Evolutionary conservation across 1,140 invertebrate genomes (phyloP).

Genomic region (Drosophila lowei): DNA sequence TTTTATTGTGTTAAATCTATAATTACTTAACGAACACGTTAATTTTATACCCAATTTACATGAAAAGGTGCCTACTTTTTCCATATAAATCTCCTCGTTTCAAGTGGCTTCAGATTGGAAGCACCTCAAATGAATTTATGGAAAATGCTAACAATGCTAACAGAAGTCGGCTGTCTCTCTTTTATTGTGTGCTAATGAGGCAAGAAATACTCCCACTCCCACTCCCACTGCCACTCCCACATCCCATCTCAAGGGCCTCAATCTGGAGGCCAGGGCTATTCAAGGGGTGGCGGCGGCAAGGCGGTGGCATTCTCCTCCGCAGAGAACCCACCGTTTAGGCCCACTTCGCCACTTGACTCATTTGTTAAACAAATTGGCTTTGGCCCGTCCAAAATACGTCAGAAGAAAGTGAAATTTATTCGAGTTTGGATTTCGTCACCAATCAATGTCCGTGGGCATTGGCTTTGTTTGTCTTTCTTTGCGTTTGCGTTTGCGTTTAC

Average conservation of each 20-base stretch:
- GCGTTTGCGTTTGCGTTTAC: slow-evolving; percentile 1
- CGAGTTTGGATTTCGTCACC: slow-evolving; percentile 56
- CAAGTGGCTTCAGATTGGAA: slow-evolving; percentile 27
- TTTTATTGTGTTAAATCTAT: slow-evolving; percentile 10
- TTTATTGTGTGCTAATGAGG: slow-evolving; percentile 78
- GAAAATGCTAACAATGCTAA: slow-evolving; percentile 61
- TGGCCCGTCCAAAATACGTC: slow-evolving; percentile 34
- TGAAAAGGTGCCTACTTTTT: not conserved
- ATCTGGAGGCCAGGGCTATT: not conserved
- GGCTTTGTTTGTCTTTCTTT: slow-evolving; percentile 3
- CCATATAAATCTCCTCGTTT: slow-evolving; percentile 28
- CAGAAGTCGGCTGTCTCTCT: slow-evolving; percentile 30
- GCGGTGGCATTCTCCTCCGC: too few relatives aligned
- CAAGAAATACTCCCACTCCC: slow-evolving; percentile 55
- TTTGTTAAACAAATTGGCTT: slow-evolving; percentile 39
- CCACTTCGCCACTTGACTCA: slow-evolving; percentile 39
- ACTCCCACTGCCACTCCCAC: too few relatives aligned
- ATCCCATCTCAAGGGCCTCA: slow-evolving; percentile 4
- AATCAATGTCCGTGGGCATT: slow-evolving; percentile 49
- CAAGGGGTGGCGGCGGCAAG: too few relatives aligned
- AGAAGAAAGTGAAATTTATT: slow-evolving; percentile 71
- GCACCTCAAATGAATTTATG: slow-evolving; percentile 52
- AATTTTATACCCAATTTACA: slow-evolving; percentile 8
- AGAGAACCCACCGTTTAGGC: slow-evolving; percentile 18
- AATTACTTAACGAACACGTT: slow-evolving; percentile 41